phyloP scores from a whole-genome alignment of 2,888 invertebrate species.

The Thecocarcelia acutangulata region DNA sequence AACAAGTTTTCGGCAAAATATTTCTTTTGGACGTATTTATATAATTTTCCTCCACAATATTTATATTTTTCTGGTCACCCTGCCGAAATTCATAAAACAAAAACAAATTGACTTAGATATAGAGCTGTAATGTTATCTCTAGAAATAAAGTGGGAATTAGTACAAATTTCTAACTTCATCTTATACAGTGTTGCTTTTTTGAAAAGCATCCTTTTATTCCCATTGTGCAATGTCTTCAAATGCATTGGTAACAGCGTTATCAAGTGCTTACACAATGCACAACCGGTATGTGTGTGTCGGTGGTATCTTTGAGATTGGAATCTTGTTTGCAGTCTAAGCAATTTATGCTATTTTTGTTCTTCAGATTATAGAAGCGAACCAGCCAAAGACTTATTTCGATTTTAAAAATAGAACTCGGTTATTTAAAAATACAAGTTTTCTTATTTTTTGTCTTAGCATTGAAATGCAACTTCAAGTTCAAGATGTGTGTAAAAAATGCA shows the following conservation, averaged over 20 bases:
- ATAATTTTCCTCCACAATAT: too few species aligned
- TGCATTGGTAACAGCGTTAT: neutral
- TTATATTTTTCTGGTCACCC: too few species aligned
- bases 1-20: too few species aligned
- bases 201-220: too few species aligned
- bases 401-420: conserved; percentile 37
- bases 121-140: too few species aligned
- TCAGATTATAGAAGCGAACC: conserved; percentile 9
- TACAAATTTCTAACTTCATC: too few species aligned
- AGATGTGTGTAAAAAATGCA: too few species aligned
- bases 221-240: neutral
- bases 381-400: neutral
- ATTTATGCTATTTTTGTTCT: conserved; percentile 41
- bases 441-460: neutral
- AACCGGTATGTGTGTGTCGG: conserved; percentile 2
- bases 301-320: conserved; percentile 14
- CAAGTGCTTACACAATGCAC: neutral
- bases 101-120: too few species aligned
- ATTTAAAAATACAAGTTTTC: conserved; percentile 1
- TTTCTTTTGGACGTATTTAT: too few species aligned
- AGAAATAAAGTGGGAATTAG: too few species aligned
- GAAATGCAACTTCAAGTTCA: neutral
- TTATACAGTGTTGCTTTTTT: too few species aligned
- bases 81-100: too few species aligned
- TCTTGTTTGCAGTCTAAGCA: conserved; percentile 26